These are phyloP conservation scores for Aelia acuminata DNA, from an alignment of 2,888 invertebrate species.

Conservation along the genomic window DNA sequence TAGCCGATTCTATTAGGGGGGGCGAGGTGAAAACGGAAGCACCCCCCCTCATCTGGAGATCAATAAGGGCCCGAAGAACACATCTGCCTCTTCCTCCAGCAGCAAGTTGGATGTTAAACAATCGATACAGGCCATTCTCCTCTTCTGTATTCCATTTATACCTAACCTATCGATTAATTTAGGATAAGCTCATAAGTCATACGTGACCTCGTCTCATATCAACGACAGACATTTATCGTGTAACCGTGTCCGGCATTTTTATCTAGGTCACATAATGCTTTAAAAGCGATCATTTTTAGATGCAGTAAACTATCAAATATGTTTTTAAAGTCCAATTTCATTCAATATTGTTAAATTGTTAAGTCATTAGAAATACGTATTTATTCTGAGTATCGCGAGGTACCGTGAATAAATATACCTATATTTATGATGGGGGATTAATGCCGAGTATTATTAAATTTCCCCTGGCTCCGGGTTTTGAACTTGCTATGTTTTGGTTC, in stretches of 20 bases:
- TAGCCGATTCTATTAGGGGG: slow-evolving; percentile 36
- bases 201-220: not conserved
- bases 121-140: not conserved
- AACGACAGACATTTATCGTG: not conserved
- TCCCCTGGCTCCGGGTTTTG: too few species aligned
- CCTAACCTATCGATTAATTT: not conserved
- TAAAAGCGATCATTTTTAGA: not conserved
- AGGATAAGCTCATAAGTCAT: not conserved
- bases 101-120: slow-evolving; percentile 19
- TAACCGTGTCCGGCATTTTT: not conserved
- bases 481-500: too few species aligned
- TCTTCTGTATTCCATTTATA: not conserved
- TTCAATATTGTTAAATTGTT: too few species aligned
- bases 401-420: too few species aligned
- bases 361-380: too few species aligned
- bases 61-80: slow-evolving; percentile 40
- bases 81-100: slow-evolving; percentile 24
- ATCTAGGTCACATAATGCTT: not conserved
- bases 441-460: too few species aligned
- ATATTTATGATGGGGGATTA: too few species aligned
- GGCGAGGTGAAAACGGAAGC: slow-evolving; percentile 41
- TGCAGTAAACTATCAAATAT: not conserved
- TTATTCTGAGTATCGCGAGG: too few species aligned
- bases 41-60: slow-evolving; percentile 30
- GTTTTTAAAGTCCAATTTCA: not conserved